These are phyloP conservation scores for Silurus asotus DNA, from an alignment of 2,113 vertebrate genomes.

Conservation along the genomic window DNA sequence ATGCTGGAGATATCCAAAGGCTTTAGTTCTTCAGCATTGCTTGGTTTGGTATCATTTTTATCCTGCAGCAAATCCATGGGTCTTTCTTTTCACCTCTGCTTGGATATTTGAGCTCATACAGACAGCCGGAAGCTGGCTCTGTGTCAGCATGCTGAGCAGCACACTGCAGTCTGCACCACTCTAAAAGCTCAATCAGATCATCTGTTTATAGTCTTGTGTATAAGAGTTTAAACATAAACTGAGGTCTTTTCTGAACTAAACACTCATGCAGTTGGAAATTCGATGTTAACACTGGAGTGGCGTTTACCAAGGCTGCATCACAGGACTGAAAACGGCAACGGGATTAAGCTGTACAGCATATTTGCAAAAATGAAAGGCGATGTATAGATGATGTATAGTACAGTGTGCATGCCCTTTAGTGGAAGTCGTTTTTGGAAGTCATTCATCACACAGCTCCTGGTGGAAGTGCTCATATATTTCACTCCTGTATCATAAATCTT, in stretches of 20 bases:
- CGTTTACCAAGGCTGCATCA: neutral
- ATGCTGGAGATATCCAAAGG: too few species aligned
- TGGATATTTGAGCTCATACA: neutral
- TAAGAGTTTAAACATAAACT: too few species aligned
- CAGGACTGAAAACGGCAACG: neutral
- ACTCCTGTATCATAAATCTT: slow-evolving; percentile 9
- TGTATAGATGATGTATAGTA: slow-evolving; percentile 5
- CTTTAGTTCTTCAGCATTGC: neutral
- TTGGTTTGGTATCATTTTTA: neutral
- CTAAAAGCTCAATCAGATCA: neutral
- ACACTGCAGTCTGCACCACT: neutral
- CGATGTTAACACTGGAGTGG: neutral
- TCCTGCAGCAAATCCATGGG: neutral
- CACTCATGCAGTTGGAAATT: neutral
- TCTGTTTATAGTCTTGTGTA: neutral
- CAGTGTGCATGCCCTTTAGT: neutral
- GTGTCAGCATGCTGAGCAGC: neutral
- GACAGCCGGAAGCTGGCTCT: neutral
- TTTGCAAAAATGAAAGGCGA: neutral
- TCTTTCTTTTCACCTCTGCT: neutral
- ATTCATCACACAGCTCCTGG: neutral
- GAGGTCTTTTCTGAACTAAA: neutral
- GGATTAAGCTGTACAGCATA: neutral
- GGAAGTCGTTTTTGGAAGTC: neutral
- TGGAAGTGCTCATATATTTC: neutral